These are phyloP conservation scores for Ariolimax columbianus DNA, from an alignment of 2,888 invertebrate genomes.

Conservation along the genomic window DNA sequence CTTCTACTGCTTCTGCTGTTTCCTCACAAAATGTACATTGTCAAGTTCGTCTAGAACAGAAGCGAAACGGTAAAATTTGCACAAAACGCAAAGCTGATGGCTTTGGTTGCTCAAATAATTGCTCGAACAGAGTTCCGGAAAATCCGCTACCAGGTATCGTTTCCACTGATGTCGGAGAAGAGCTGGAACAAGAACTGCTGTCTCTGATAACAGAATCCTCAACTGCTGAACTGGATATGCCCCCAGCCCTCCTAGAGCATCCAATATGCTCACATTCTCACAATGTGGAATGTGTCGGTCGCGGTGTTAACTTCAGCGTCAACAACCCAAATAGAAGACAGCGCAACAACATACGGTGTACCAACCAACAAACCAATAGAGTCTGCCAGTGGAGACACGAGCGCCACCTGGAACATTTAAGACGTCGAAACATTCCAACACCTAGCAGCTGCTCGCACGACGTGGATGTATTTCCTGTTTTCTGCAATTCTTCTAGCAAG, in stretches of 20 bases:
- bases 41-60: not conserved
- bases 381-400: not conserved
- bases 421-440: not conserved
- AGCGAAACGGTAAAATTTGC: not conserved
- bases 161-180: not conserved
- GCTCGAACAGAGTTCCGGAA: not conserved
- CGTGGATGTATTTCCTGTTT: not conserved
- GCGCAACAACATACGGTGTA: not conserved
- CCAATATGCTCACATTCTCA: not conserved
- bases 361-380: not conserved
- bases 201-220: not conserved
- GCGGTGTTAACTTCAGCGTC: not conserved
- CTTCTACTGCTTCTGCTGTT: not conserved
- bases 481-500: not conserved
- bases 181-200: conserved; percentile 1
- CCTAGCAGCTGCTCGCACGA: not conserved
- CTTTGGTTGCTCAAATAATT: not conserved
- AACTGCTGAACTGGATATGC: not conserved
- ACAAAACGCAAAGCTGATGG: not conserved
- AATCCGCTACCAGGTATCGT: not conserved
- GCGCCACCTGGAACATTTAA: not conserved
- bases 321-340: not conserved
- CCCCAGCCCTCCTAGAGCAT: not conserved
- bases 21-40: not conserved
- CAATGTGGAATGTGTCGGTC: not conserved